A percentile compares a stretch with the other conserved stretches of the same genome.
phyloP scores from a whole-genome alignment of 1,140 invertebrate genomes.

The Ericerus pela region DNA sequence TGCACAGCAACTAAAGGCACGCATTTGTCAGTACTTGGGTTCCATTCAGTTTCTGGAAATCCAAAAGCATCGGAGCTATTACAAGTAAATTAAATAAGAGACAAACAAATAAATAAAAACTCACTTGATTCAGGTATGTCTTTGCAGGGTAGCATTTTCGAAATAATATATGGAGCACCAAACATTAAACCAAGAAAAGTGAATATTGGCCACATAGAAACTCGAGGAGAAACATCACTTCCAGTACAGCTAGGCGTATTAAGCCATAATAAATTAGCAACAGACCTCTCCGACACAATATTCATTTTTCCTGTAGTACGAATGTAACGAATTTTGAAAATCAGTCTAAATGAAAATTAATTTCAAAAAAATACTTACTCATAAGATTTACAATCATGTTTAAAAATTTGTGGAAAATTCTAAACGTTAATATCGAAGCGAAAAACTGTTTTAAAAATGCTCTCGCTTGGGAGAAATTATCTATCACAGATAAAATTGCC shows the following conservation, averaged over 20 bases:
- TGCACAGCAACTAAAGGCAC: neutral
- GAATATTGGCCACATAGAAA: neutral
- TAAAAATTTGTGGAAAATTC: constrained; percentile 2
- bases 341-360: neutral
- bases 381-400: neutral
- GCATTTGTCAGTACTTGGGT: neutral
- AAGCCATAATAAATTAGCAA: neutral
- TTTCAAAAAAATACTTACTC: neutral
- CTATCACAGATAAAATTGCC: constrained; percentile 2
- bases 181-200: neutral
- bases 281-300: neutral
- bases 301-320: neutral
- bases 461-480: neutral
- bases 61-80: neutral
- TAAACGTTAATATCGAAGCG: neutral
- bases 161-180: neutral
- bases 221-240: neutral
- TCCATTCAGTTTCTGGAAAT: neutral
- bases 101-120: neutral
- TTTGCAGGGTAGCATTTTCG: neutral
- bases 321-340: neutral
- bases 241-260: neutral
- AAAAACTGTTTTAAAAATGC: neutral
- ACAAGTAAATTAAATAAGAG: neutral
- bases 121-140: neutral